Percentiles rank a stretch among this genome's conserved stretches.
phyloP scores from a whole-genome alignment of 2,113 vertebrate species.

The Dissostichus mawsoni region DNA sequence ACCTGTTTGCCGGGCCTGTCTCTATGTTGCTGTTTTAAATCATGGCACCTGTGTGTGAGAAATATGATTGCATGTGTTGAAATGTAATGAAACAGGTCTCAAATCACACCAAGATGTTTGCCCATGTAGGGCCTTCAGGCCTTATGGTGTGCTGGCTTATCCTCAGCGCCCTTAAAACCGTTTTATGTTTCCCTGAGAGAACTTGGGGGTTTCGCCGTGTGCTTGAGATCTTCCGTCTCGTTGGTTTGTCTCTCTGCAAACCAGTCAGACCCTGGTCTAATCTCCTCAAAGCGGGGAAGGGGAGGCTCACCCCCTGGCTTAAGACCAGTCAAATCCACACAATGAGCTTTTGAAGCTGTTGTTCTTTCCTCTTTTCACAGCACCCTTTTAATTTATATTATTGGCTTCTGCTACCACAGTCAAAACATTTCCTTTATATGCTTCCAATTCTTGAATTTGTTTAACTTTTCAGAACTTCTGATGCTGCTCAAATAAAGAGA shows the following conservation, averaged over 20 bases:
- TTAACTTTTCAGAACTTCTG: conserved; percentile 31
- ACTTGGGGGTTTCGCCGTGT: conserved; percentile 11
- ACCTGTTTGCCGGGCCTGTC: background rate
- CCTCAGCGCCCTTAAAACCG: conserved; percentile 31
- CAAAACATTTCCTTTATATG: background rate
- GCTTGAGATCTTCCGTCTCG: conserved; percentile 40
- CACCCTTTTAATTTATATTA: conserved; percentile 15
- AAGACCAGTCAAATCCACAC: conserved; percentile 61
- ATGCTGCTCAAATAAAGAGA: conserved; percentile 16
- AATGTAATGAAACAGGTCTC: conserved; percentile 35
- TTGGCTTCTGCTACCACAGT: conserved; percentile 14
- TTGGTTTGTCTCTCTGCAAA: conserved; percentile 51
- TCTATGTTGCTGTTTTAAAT: conserved; percentile 17
- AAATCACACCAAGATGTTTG: conserved; percentile 64
- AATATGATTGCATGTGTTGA: conserved; percentile 52
- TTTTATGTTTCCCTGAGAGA: conserved; percentile 48
- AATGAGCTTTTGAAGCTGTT: conserved; percentile 66
- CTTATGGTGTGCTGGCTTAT: conserved; percentile 34
- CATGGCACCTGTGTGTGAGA: background rate
- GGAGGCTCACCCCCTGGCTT: conserved; percentile 52
- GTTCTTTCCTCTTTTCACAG: conserved; percentile 31
- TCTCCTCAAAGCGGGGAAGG: conserved; percentile 68
- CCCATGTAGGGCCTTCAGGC: conserved; percentile 48
- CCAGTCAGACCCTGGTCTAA: conserved; percentile 50
- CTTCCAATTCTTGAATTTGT: background rate